Conservation (phyloP, 2,113 vertebrate species). For the Turdus rufiventris region DNA sequence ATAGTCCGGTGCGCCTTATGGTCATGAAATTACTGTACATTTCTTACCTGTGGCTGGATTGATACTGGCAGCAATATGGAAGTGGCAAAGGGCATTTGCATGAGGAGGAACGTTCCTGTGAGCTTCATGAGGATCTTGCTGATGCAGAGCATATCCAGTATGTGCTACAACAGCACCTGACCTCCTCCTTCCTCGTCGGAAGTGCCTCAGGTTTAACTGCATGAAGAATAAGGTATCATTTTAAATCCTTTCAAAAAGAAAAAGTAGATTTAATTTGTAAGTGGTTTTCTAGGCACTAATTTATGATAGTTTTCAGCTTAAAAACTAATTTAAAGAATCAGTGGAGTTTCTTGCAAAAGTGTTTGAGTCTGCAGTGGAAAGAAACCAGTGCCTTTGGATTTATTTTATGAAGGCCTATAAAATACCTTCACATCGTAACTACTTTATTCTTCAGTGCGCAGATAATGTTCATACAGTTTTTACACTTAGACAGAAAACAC, state of each 20-base stretch:
- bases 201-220: slow-evolving; percentile 83
- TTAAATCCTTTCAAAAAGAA: slow-evolving; percentile 5
- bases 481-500: neutral
- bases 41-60: slow-evolving; percentile 91
- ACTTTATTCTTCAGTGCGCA: neutral
- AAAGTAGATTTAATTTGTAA: neutral
- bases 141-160: slow-evolving; percentile 82
- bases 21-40: too few relatives aligned
- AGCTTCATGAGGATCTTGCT: slow-evolving; percentile 83
- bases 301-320: neutral
- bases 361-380: neutral
- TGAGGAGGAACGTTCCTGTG: slow-evolving; percentile 76
- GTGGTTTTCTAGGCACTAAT: neutral
- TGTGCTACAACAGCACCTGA: slow-evolving; percentile 79
- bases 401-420: neutral
- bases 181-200: slow-evolving; percentile 75
- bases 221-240: neutral
- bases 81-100: slow-evolving; percentile 94
- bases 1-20: too few relatives aligned
- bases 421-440: neutral
- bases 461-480: neutral
- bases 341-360: neutral
- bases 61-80: slow-evolving; percentile 98
- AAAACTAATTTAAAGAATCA: neutral
- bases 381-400: neutral